phyloP scores from a whole-genome alignment of 2,113 vertebrate species.

The Nibea coibor region DNA sequence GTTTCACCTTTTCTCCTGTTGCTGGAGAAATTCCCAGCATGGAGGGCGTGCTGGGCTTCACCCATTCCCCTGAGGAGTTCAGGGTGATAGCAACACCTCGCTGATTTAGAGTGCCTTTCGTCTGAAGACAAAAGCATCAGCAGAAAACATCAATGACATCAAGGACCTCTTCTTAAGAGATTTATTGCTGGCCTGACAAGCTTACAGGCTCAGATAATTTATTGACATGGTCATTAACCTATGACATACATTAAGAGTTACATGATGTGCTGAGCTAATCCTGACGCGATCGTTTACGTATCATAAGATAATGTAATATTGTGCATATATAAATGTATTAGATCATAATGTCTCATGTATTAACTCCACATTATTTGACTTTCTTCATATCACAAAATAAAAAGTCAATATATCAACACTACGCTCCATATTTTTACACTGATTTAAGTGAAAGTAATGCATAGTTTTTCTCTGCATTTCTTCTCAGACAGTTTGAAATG shows the following conservation, averaged over 20 bases:
- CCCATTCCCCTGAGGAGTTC: conserved; percentile 52
- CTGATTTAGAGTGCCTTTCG: conserved; percentile 22
- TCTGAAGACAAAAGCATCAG: not conserved
- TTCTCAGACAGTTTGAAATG: too few species aligned
- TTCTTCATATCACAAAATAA: not conserved
- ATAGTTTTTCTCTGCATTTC: not conserved
- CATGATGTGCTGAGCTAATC: not conserved
- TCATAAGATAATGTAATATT: too few species aligned
- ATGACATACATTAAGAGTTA: not conserved
- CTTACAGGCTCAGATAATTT: not conserved
- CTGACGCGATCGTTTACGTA: not conserved
- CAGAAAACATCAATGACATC: not conserved
- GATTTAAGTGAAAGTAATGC: not conserved
- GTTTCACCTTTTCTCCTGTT: conserved; percentile 71
- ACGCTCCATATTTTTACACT: not conserved
- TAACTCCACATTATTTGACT: not conserved
- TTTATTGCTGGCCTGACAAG: not conserved
- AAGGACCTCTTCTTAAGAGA: not conserved
- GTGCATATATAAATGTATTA: too few species aligned
- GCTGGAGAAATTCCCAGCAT: conserved; percentile 71
- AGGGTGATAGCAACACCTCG: conserved; percentile 57
- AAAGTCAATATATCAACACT: not conserved
- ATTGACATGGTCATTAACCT: not conserved
- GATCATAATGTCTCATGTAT: not conserved
- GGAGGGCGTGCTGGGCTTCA: conserved; percentile 67